Evolutionary conservation across 2,888 invertebrate species (phyloP), one percentile per base, ranked within the genome.

Genomic region (Leptinotarsa juncta): DNA sequence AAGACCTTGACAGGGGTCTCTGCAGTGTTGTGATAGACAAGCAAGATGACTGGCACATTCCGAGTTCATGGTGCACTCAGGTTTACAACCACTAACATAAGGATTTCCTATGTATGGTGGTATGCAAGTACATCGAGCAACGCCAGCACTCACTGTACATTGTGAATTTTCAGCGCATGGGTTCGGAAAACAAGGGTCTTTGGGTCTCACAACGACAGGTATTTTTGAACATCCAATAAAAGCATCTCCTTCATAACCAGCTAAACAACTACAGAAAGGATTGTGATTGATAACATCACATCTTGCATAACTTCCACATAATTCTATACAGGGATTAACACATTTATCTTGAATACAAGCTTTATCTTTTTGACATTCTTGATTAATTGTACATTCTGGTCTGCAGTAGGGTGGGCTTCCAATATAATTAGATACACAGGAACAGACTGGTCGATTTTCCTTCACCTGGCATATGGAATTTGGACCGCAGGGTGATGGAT

Each of bases 31-130:
- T 73, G 95, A 94, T 65, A 96, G 90, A 85, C 96, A 96, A 53
- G 95, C 93, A 77, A 95, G 88, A 83, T 93, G 90, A 80, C 92
- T 92, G 7, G 94, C 90, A 85, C 96, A 96, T 83, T 96, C 96
- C 0, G 94, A 91, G 86, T 94, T 95, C 79, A 93, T 92, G 15
- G 93, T 91, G 86, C 96, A 96, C 88, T 96, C 96, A 3, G 96
- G 96, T 78, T 94, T 91, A 84, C 96, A 97, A 50, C 96, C 96
- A 20, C 94, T 93, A 18, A 92, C 91, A 84, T 95, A 96, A 4
- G 96, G 96, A 89, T 97, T 95, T 12, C 96, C 96, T 77, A 95
- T 92, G 83, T 96, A 95, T 4, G 96, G 96, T 74, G 96, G 94
- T 84, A 96, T 95, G 84, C 96, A 97, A n/a, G 91, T 90, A 86